Evolutionary conservation across 2,113 vertebrate species (phyloP).

Genomic region (Naja naja): DNA sequence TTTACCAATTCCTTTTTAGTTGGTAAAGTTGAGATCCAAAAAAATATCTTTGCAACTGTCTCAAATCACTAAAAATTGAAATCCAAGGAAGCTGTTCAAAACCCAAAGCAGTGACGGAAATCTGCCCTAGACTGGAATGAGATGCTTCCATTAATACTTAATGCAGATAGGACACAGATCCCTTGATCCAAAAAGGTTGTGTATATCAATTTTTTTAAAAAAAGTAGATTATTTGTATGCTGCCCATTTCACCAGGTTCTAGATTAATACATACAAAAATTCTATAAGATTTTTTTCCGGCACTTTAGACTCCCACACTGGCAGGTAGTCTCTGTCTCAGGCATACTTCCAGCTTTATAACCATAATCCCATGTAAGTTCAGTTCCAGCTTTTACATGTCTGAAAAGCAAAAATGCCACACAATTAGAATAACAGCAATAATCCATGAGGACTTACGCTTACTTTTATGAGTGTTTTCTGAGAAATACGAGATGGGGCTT

Average conservation of each 20-base stretch:
- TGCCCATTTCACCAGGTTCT: neutral
- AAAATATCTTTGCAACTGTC: neutral
- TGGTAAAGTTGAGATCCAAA: neutral
- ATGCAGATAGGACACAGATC: neutral
- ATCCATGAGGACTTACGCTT: neutral
- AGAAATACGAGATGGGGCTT: neutral
- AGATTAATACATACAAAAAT: neutral
- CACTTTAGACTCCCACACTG: conserved; percentile 78
- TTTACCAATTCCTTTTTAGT: neutral
- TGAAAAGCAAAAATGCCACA: conserved; percentile 61
- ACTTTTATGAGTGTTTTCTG: neutral
- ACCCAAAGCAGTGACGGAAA: neutral
- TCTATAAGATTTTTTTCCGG: conserved; percentile 69
- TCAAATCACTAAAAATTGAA: neutral
- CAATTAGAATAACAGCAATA: conserved; percentile 25
- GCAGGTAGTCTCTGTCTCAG: conserved; percentile 77
- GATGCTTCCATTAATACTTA: neutral
- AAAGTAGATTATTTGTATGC: neutral
- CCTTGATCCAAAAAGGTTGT: neutral
- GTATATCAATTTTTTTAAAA: neutral
- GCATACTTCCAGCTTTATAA: conserved; percentile 66
- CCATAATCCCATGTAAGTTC: conserved; percentile 92
- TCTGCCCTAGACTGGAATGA: neutral
- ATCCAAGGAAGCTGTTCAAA: neutral
- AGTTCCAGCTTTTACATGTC: conserved; percentile 82